Conservation (phyloP, 2,113 vertebrate genomes). For the Willisornis vidua region DNA sequence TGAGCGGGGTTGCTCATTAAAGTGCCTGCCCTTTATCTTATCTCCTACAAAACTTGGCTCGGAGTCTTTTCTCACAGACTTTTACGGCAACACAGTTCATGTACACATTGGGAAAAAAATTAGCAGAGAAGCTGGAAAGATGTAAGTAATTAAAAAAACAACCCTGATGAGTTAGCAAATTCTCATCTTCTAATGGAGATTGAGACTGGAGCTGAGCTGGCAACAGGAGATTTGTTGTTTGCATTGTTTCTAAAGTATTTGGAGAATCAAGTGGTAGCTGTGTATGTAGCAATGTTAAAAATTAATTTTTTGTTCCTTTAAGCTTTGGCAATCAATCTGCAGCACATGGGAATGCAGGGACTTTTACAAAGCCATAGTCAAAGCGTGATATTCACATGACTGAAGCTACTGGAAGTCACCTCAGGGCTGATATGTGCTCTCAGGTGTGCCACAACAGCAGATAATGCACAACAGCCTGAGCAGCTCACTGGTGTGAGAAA, state of each 20-base stretch:
- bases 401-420: background rate
- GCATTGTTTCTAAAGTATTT: background rate
- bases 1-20: too few species aligned
- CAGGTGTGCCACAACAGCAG: background rate
- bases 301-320: background rate
- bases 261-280: background rate
- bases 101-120: accelerated
- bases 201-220: background rate
- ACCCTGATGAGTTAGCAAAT: background rate
- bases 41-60: too few species aligned
- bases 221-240: background rate
- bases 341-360: background rate
- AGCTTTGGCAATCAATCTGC: background rate
- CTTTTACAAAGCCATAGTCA: background rate
- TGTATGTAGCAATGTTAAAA: background rate
- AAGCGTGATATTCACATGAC: background rate
- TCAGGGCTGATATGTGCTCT: background rate
- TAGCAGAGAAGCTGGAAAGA: background rate
- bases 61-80: too few species aligned
- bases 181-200: background rate
- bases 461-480: accelerated
- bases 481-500: accelerated
- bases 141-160: background rate
- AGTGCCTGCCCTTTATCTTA: too few species aligned
- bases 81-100: too few species aligned